Conservation (phyloP, 2,888 invertebrate genomes). For the Teinopalpus imperialis region DNA sequence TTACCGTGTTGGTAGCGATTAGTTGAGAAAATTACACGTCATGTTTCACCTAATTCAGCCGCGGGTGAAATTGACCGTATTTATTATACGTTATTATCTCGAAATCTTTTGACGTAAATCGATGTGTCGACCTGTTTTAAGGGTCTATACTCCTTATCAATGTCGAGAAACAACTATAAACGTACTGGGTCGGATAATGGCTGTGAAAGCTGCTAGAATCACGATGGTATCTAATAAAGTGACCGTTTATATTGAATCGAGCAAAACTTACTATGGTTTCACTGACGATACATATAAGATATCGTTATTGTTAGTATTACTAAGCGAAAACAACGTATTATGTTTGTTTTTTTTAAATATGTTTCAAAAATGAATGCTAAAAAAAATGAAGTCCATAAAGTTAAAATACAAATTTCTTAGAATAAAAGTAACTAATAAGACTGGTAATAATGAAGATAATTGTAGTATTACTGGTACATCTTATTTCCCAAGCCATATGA, state of each 20-base stretch:
- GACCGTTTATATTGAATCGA: constrained; percentile 42
- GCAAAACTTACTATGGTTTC: constrained; percentile 24
- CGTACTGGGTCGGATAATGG: constrained; percentile 45
- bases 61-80: constrained; percentile 48
- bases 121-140: constrained; percentile 45
- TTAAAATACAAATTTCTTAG: too few relatives aligned
- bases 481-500: constrained; percentile 25
- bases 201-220: constrained; percentile 57
- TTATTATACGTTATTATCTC: constrained; percentile 56
- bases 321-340: neutral
- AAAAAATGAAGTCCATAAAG: too few relatives aligned
- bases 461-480: too few relatives aligned
- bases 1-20: constrained; percentile 41
- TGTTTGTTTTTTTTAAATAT: neutral
- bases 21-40: constrained; percentile 38
- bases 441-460: too few relatives aligned
- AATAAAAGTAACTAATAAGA: too few relatives aligned
- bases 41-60: constrained; percentile 37
- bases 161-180: constrained; percentile 46
- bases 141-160: constrained; percentile 43
- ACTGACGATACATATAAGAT: neutral
- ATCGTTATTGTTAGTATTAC: neutral
- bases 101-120: constrained; percentile 63
- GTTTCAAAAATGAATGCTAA: neutral
- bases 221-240: constrained; percentile 39